These are phyloP conservation scores for Hippopotamus amphibius DNA, from an alignment of 2,113 vertebrate genomes.

Conservation along the genomic window DNA sequence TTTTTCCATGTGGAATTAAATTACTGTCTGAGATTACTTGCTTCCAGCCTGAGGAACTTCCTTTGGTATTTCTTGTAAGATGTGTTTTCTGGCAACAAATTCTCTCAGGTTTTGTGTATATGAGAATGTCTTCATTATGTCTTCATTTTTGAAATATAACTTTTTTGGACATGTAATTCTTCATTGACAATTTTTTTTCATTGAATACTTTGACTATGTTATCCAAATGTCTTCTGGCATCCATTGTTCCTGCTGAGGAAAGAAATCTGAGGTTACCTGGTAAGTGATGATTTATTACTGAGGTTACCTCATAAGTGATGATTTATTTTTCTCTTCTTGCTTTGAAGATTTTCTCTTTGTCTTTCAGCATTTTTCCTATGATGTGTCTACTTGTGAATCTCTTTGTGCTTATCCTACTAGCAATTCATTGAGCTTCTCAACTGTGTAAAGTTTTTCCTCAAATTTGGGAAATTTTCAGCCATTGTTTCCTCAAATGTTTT, in stretches of 20 bases:
- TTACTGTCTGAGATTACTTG: background rate
- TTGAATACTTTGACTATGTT: background rate
- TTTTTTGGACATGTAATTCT: background rate
- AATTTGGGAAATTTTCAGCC: background rate
- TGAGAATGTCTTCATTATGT: background rate
- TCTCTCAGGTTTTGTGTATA: background rate
- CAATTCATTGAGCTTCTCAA: background rate
- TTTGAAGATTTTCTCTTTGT: constrained; percentile 23
- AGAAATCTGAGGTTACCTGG: background rate
- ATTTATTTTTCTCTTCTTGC: background rate
- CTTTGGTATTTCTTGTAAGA: background rate
- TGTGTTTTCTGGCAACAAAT: background rate
- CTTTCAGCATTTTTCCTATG: background rate
- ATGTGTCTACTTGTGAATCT: background rate
- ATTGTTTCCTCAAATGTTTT: background rate
- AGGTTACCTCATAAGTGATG: background rate
- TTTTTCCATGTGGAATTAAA: background rate
- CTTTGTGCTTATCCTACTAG: background rate
- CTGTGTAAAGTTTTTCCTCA: background rate
- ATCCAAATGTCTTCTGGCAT: background rate
- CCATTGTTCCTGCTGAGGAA: background rate
- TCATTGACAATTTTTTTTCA: background rate
- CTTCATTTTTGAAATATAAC: background rate
- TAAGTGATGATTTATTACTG: background rate
- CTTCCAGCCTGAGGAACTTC: background rate